These are phyloP conservation scores for Sylvilagus bachmani DNA, from an alignment of 2,113 vertebrate genomes.

Conservation along the genomic window DNA sequence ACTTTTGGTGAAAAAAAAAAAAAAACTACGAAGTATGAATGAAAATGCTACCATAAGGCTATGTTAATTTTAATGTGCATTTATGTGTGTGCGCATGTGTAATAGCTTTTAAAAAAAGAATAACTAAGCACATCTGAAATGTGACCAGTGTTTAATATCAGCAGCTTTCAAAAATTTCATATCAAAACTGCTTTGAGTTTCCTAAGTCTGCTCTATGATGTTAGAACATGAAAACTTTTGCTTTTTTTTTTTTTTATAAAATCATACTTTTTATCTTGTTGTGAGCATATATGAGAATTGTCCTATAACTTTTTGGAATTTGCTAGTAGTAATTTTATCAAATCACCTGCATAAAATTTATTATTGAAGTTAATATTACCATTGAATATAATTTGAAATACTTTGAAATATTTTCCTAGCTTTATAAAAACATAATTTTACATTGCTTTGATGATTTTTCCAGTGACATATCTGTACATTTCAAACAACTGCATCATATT, in stretches of 20 bases:
- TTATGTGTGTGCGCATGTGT: not conserved
- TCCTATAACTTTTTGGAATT: not conserved
- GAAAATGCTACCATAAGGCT: not conserved
- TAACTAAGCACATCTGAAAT: not conserved
- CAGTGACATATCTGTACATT: not conserved
- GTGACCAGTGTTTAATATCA: not conserved
- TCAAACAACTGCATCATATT: constrained; percentile 37
- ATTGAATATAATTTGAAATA: constrained; percentile 21
- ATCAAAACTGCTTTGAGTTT: constrained; percentile 26
- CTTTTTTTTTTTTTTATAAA: constrained; percentile 33
- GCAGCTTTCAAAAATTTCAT: constrained; percentile 36
- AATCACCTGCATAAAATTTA: constrained; percentile 13
- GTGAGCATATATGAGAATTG: not conserved
- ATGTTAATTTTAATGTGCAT: not conserved
- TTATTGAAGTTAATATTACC: constrained; percentile 30
- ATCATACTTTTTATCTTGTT: not conserved
- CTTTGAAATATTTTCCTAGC: not conserved
- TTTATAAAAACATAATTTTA: not conserved
- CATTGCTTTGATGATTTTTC: constrained; percentile 16
- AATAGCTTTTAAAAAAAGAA: constrained; percentile 20
- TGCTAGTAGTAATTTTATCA: constrained; percentile 10
- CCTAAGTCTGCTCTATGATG: not conserved
- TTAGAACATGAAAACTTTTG: not conserved
- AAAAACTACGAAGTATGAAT: not conserved
- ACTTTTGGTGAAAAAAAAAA: not conserved